These are phyloP conservation scores for Antheraea mylitta DNA, from an alignment of 1,140 invertebrate species.

Conservation along the genomic window DNA sequence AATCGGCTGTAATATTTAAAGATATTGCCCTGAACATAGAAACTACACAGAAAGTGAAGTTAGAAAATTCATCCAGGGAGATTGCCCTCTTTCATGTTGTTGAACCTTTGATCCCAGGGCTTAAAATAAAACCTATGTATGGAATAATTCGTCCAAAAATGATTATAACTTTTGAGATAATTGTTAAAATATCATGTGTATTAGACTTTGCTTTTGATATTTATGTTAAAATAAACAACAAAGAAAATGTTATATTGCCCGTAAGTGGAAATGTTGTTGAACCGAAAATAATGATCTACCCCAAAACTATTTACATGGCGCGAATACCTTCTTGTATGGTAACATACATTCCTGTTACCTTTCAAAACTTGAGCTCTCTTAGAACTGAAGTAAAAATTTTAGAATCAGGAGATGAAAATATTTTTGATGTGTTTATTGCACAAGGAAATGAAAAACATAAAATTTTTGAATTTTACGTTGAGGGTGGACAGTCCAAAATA, in stretches of 20 bases:
- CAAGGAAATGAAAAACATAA: slow-evolving; percentile 57
- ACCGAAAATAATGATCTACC: slow-evolving; percentile 60
- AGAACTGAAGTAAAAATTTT: slow-evolving; percentile 51
- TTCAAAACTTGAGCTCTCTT: slow-evolving; percentile 56
- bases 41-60: slow-evolving; percentile 53
- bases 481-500: slow-evolving; percentile 57
- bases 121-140: slow-evolving; percentile 59
- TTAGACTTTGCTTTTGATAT: slow-evolving; percentile 64
- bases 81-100: slow-evolving; percentile 64
- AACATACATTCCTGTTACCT: slow-evolving; percentile 57
- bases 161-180: slow-evolving; percentile 55
- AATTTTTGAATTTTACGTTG: slow-evolving; percentile 49
- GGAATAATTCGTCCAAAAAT: slow-evolving; percentile 64
- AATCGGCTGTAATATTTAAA: slow-evolving; percentile 55
- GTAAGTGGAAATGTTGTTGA: slow-evolving; percentile 64
- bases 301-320: slow-evolving; percentile 60
- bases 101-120: slow-evolving; percentile 61
- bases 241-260: slow-evolving; percentile 62
- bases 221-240: slow-evolving; percentile 66
- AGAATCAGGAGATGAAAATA: slow-evolving; percentile 56
- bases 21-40: slow-evolving; percentile 66
- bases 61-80: slow-evolving; percentile 68
- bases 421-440: slow-evolving; percentile 55
- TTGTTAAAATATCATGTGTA: slow-evolving; percentile 60
- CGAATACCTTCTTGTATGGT: slow-evolving; percentile 59